Percentiles rank a stretch among this genome's conserved stretches.
Conservation (phyloP, 2,113 vertebrate genomes). For the Caranx melampygus region DNA sequence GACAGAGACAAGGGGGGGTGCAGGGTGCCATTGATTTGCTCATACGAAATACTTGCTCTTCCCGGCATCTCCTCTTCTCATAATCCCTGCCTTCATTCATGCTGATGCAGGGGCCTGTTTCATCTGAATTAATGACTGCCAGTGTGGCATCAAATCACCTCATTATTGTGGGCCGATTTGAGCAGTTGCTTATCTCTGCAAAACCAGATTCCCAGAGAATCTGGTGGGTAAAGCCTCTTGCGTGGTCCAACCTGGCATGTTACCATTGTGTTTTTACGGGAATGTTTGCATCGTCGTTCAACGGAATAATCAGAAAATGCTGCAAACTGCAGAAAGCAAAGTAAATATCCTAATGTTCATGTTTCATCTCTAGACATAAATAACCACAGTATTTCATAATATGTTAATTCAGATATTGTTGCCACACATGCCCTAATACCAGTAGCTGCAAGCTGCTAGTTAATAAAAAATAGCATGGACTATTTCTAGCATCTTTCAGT, state of each 20-base stretch:
- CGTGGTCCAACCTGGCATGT: background rate
- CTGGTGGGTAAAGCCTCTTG: background rate
- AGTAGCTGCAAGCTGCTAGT: constrained; percentile 6
- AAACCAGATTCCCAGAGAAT: constrained; percentile 40
- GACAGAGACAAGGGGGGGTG: constrained; percentile 18
- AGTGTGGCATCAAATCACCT: constrained; percentile 58
- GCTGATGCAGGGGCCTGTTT: constrained; percentile 56
- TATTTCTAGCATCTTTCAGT: constrained; percentile 33
- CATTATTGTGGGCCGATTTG: constrained; percentile 44
- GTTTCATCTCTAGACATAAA: background rate
- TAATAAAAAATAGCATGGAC: background rate
- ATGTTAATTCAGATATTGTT: background rate
- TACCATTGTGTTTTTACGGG: constrained; percentile 23
- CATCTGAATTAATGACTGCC: constrained; percentile 57
- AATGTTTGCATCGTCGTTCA: background rate
- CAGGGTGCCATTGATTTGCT: constrained; percentile 55
- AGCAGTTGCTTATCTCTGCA: constrained; percentile 60
- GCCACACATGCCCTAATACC: background rate
- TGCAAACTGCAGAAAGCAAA: background rate
- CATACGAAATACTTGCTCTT: constrained; percentile 55
- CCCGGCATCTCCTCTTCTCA: constrained; percentile 38
- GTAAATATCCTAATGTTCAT: constrained; percentile 1
- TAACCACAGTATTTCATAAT: background rate
- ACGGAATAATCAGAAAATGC: background rate
- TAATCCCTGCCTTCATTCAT: constrained; percentile 54